Evolutionary conservation across 2,888 invertebrate species (phyloP).

Genomic region (Kuschelorhynchus macadamiae): DNA sequence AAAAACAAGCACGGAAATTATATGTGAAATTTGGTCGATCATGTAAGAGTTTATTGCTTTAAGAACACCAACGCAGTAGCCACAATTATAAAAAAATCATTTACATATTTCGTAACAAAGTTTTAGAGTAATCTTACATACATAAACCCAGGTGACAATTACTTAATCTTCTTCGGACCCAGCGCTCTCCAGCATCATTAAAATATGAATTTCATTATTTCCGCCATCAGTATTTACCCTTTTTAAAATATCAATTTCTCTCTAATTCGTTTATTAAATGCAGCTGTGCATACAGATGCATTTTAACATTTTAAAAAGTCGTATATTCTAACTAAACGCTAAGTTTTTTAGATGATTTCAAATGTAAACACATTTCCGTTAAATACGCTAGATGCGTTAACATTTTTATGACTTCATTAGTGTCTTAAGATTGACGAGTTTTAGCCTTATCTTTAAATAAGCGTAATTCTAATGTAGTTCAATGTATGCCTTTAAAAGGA

Average conservation of each 20-base stretch:
- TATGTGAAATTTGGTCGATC: no score
- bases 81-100: no score
- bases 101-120: no score
- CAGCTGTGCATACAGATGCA: slow-evolving; percentile 45
- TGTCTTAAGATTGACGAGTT: slow-evolving; percentile 27
- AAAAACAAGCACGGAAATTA: no score
- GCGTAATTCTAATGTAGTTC: no score
- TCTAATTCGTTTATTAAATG: slow-evolving; percentile 48
- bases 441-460: slow-evolving; percentile 1
- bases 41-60: no score
- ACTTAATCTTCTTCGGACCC: no score
- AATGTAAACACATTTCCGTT: slow-evolving; percentile 49
- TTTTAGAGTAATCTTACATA: no score
- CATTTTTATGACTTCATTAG: slow-evolving; percentile 50
- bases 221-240: slow-evolving; percentile 6
- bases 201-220: not conserved
- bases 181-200: not conserved
- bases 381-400: slow-evolving; percentile 48
- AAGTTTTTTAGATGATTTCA: slow-evolving; percentile 43
- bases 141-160: no score
- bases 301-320: slow-evolving; percentile 41
- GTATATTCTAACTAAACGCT: slow-evolving; percentile 29
- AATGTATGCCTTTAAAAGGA: no score
- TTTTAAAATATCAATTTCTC: slow-evolving; percentile 47
- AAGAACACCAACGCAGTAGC: no score